Percentiles rank a stretch among this genome's conserved stretches.
Evolutionary conservation across 2,888 invertebrate species (phyloP).

Genomic region (Rotaria magnacalcarata): DNA sequence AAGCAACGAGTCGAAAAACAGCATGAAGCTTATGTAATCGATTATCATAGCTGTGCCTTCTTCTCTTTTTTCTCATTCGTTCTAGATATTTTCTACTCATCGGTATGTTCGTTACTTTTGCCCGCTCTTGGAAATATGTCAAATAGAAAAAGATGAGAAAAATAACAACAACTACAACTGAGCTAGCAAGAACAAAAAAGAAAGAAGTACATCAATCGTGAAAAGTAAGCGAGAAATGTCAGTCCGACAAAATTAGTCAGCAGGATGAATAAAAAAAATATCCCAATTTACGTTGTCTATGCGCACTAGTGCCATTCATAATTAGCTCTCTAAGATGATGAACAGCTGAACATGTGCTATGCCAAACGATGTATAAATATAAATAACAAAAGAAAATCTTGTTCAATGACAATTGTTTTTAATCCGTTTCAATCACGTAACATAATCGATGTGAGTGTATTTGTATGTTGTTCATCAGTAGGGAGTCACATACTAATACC

Average conservation of each 20-base stretch:
- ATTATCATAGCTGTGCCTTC: background rate
- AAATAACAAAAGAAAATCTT: constrained; percentile 8
- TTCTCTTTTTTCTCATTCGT: background rate
- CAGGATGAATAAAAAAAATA: background rate
- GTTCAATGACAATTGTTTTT: constrained; percentile 2
- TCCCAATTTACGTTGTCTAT: background rate
- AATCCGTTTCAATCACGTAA: background rate
- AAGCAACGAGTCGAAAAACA: background rate
- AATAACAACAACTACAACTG: background rate
- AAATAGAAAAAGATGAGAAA: constrained; percentile 18
- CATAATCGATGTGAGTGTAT: background rate
- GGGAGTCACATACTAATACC: background rate
- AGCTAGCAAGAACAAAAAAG: background rate
- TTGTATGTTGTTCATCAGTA: constrained; percentile 4
- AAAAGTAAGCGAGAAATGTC: background rate
- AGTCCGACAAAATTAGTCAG: constrained; percentile 21
- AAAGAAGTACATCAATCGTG: background rate
- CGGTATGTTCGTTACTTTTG: background rate
- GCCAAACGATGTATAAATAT: background rate
- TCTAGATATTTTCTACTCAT: background rate
- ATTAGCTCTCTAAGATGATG: constrained; percentile 8
- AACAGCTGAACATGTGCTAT: constrained; percentile 5
- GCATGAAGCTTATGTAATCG: constrained; percentile 3
- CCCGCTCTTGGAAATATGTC: background rate
- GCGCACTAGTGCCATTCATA: background rate